These are phyloP conservation scores for Acanthurus lineatus DNA, from an alignment of 2,797 vertebrate species.

Conservation along the genomic window DNA sequence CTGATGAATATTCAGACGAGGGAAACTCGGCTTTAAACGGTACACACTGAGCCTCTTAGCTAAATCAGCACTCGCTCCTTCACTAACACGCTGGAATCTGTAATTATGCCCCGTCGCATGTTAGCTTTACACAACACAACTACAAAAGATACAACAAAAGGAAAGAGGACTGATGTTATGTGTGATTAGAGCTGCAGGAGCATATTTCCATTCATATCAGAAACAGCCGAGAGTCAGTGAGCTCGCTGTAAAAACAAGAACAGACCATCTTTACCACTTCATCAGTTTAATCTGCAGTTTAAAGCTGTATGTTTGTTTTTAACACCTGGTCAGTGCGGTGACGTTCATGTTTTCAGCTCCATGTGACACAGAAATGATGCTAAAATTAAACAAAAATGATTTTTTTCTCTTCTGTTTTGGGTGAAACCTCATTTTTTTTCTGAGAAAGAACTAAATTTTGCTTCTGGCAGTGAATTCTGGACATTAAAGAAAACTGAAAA, in stretches of 20 bases:
- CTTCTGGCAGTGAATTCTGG: too few relatives aligned
- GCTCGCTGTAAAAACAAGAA: constrained; percentile 10
- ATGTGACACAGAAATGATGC: too few relatives aligned
- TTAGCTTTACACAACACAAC: constrained; percentile 45
- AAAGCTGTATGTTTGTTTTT: too few relatives aligned
- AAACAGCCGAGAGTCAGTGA: background rate
- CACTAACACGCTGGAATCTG: constrained; percentile 71
- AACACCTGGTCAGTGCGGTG: background rate
- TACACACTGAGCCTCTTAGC: constrained; percentile 75
- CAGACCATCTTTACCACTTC: background rate
- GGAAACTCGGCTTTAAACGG: constrained; percentile 62
- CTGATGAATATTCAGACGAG: constrained; percentile 78
- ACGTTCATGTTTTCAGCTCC: background rate
- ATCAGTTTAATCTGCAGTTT: too few relatives aligned
- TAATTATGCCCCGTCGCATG: constrained; percentile 65
- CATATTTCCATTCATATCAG: constrained; percentile 21
- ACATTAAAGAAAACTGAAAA: too few relatives aligned
- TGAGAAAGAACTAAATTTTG: too few relatives aligned
- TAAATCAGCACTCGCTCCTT: constrained; percentile 66
- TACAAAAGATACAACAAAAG: constrained; percentile 42
- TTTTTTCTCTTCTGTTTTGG: background rate
- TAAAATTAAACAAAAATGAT: too few relatives aligned
- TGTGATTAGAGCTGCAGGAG: constrained; percentile 34
- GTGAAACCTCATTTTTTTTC: background rate
- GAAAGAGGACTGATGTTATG: constrained; percentile 29